A percentile compares a stretch with the other conserved stretches of the same genome.
Evolutionary conservation across 2,888 invertebrate genomes (phyloP).

Genomic region (Drosophila formosana): DNA sequence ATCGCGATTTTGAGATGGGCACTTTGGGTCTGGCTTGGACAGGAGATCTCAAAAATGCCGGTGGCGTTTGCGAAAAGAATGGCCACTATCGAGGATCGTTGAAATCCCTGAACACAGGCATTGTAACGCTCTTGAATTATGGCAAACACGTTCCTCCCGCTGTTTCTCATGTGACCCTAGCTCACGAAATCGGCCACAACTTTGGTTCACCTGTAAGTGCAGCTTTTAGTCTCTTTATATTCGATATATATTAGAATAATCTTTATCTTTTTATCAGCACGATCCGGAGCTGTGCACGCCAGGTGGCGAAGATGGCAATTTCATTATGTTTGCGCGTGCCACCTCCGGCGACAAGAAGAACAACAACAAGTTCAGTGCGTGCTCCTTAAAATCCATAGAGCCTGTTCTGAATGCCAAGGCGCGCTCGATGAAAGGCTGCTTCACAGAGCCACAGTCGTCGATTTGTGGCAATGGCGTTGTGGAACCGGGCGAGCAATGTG

Average conservation of each 20-base stretch:
- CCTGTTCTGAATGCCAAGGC: conserved; percentile 97
- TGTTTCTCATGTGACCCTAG: conserved; percentile 98
- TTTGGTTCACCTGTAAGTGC: conserved; percentile 96
- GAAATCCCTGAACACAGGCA: conserved; percentile 98
- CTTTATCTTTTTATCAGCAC: conserved; percentile 87
- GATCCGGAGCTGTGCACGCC: conserved; percentile 98
- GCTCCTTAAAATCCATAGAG: conserved; percentile 96
- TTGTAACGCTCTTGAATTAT: conserved; percentile 98
- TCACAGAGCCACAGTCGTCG: conserved; percentile 96
- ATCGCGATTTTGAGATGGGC: conserved; percentile 97
- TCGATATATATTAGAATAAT: too few relatives aligned
- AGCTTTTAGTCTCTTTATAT: too few relatives aligned
- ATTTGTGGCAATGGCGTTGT: conserved; percentile 99
- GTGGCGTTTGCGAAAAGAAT: conserved; percentile 99
- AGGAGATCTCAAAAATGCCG: conserved; percentile 97
- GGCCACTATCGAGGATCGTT: conserved; percentile 97
- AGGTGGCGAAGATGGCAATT: conserved; percentile 98
- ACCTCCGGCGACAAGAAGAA: conserved; percentile 99
- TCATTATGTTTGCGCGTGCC: conserved; percentile 99
- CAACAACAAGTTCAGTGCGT: conserved; percentile 98
- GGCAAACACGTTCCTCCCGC: conserved; percentile 99
- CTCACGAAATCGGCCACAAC: conserved; percentile 99
- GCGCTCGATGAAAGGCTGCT: conserved; percentile 95
- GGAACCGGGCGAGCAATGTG: conserved; percentile 98
- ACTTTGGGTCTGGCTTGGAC: conserved; percentile 99